Percentiles rank a stretch among this genome's conserved stretches.
These are phyloP conservation scores for Andrena bicolor DNA, from an alignment of 2,888 invertebrate genomes.

Conservation along the genomic window DNA sequence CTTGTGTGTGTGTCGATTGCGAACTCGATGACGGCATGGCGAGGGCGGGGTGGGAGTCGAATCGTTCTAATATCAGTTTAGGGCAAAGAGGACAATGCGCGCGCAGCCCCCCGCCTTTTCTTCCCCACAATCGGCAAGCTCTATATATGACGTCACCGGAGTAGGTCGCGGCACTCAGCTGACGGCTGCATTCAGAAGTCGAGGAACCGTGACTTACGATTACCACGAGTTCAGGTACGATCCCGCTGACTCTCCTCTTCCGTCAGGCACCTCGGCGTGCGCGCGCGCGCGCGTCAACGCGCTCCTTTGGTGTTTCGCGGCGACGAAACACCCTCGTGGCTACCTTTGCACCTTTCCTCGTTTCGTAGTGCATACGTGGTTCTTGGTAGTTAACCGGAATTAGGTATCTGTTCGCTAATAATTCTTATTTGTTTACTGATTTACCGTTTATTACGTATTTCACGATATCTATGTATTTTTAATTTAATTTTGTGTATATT, in stretches of 20 bases:
- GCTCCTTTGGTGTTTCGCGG: too few species aligned
- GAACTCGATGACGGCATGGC: not conserved
- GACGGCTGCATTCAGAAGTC: constrained; percentile 79
- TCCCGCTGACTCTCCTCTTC: constrained; percentile 21
- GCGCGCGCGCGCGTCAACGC: not conserved
- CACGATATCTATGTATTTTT: too few species aligned
- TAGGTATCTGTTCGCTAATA: too few species aligned
- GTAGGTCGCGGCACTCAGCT: constrained; percentile 81
- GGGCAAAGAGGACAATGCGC: constrained; percentile 74
- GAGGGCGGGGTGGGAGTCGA: constrained; percentile 18
- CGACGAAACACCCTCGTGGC: not conserved
- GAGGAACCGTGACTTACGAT: constrained; percentile 70
- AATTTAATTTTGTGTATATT: too few species aligned
- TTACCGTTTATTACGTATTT: too few species aligned
- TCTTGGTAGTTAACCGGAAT: not conserved
- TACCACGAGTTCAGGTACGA: constrained; percentile 65
- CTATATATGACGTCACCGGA: constrained; percentile 84
- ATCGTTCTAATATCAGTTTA: constrained; percentile 43
- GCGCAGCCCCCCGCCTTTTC: constrained; percentile 80
- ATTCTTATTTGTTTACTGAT: too few species aligned
- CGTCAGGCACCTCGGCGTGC: not conserved
- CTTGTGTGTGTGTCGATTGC: not conserved
- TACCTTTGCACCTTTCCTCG: not conserved
- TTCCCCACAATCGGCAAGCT: constrained; percentile 58
- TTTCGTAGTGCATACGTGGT: not conserved